These are phyloP conservation scores for Drosophila willistoni DNA, from an alignment of 1,140 invertebrate species.

Conservation along the genomic window DNA sequence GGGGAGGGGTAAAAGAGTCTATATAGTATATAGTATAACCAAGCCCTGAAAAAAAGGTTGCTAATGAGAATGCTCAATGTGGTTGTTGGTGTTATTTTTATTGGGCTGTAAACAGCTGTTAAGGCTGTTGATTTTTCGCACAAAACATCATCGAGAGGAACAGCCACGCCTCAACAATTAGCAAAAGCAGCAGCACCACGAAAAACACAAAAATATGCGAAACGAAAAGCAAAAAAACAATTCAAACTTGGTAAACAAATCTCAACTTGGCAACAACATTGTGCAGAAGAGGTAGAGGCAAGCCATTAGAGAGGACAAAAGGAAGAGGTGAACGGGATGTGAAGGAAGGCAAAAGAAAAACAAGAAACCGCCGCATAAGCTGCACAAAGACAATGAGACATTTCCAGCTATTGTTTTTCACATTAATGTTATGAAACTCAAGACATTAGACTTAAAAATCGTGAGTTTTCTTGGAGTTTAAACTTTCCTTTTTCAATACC, in stretches of 20 bases:
- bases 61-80: slow-evolving; percentile 42
- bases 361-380: slow-evolving; percentile 2
- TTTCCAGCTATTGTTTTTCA: slow-evolving; percentile 72
- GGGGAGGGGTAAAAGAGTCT: neutral
- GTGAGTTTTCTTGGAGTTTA: slow-evolving; percentile 46
- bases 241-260: slow-evolving; percentile 22
- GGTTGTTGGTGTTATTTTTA: slow-evolving; percentile 39
- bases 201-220: neutral
- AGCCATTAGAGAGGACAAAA: slow-evolving; percentile 38
- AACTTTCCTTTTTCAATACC: slow-evolving; percentile 58
- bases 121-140: slow-evolving; percentile 60
- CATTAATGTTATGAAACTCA: slow-evolving; percentile 74
- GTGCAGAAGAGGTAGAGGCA: slow-evolving; percentile 36
- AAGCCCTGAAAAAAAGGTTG: slow-evolving; percentile 24
- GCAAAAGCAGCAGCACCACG: slow-evolving; percentile 22
- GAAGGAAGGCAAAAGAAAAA: too few species aligned
- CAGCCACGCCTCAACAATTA: slow-evolving; percentile 61
- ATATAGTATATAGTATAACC: neutral
- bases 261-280: slow-evolving; percentile 33
- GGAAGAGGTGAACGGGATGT: slow-evolving; percentile 20
- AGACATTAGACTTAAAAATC: slow-evolving; percentile 56
- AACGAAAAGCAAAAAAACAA: neutral
- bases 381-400: slow-evolving; percentile 60
- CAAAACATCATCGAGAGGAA: slow-evolving; percentile 50
- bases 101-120: slow-evolving; percentile 48